phyloP scores from a whole-genome alignment of 2,888 invertebrate genomes.

The Cybosia mesomella region DNA sequence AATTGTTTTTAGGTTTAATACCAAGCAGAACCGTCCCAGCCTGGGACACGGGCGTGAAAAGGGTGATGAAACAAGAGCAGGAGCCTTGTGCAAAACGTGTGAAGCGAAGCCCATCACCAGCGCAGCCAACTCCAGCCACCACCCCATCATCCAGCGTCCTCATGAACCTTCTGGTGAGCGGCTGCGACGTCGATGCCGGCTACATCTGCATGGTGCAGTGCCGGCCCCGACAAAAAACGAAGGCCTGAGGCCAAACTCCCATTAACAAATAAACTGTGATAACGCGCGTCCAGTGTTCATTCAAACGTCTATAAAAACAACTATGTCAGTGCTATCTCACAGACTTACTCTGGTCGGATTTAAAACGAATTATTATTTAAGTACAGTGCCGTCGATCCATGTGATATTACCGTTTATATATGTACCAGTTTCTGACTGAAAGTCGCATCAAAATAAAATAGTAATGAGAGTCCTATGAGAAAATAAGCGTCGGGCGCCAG shows the following conservation, averaged over 20 bases:
- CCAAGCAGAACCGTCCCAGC: slow-evolving; percentile 73
- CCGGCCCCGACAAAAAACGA: slow-evolving; percentile 84
- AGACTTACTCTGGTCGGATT: slow-evolving; percentile 61
- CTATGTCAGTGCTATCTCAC: slow-evolving; percentile 53
- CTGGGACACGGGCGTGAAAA: slow-evolving; percentile 79
- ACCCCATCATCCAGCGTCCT: slow-evolving; percentile 93
- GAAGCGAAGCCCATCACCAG: slow-evolving; percentile 78
- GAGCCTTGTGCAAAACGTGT: slow-evolving; percentile 75
- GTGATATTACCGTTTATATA: slow-evolving; percentile 73
- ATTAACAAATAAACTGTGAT: slow-evolving; percentile 78
- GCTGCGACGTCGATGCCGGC: slow-evolving; percentile 97
- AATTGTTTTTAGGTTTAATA: slow-evolving; percentile 68
- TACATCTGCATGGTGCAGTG: slow-evolving; percentile 94
- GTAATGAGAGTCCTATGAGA: slow-evolving; percentile 55
- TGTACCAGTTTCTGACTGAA: slow-evolving; percentile 60
- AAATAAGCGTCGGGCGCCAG: slow-evolving; percentile 63
- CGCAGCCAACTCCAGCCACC: slow-evolving; percentile 55
- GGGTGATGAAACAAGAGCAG: slow-evolving; percentile 77
- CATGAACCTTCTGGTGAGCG: slow-evolving; percentile 97
- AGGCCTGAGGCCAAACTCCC: slow-evolving; percentile 71
- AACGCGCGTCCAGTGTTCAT: slow-evolving; percentile 83
- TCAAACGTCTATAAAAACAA: slow-evolving; percentile 61
- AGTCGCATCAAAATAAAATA: slow-evolving; percentile 48
- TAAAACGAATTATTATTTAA: slow-evolving; percentile 62
- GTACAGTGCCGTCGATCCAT: slow-evolving; percentile 76